These are phyloP conservation scores for Drosophila mercatorum DNA, from an alignment of 2,888 invertebrate genomes.

Conservation along the genomic window DNA sequence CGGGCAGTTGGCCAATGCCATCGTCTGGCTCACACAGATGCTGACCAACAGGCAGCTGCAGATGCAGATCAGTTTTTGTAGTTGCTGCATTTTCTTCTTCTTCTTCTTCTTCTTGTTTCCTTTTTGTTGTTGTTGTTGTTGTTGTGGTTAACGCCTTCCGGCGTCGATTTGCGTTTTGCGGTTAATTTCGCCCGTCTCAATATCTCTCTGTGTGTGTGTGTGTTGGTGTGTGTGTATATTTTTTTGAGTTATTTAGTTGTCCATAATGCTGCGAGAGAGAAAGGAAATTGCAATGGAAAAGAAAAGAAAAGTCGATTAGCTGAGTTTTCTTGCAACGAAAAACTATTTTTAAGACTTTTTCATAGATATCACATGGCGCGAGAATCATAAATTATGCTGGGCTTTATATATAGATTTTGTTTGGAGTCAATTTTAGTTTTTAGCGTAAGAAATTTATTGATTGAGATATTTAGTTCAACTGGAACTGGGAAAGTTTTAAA, in stretches of 20 bases:
- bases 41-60: constrained; percentile 51
- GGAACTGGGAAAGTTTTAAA: background rate
- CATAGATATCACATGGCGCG: background rate
- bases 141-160: constrained; percentile 19
- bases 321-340: constrained; percentile 5
- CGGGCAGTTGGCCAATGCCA: constrained; percentile 90
- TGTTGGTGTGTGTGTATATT: background rate
- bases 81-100: constrained; percentile 33
- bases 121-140: constrained; percentile 15
- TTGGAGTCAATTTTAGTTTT: background rate
- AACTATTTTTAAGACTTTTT: constrained; percentile 30
- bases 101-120: constrained; percentile 7
- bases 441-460: background rate
- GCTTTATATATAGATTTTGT: background rate
- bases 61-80: constrained; percentile 50
- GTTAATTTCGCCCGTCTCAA: constrained; percentile 19
- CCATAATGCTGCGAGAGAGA: constrained; percentile 60
- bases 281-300: constrained; percentile 20
- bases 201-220: constrained; percentile 3
- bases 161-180: constrained; percentile 30
- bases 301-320: constrained; percentile 32
- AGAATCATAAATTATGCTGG: constrained; percentile 8
- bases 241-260: constrained; percentile 49
- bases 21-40: constrained; percentile 35
- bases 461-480: background rate